Percentiles rank a stretch among this genome's conserved stretches.
Conservation (phyloP, 35 echinoderm and acorn worm genomes). For the Apostichopus californicus region DNA sequence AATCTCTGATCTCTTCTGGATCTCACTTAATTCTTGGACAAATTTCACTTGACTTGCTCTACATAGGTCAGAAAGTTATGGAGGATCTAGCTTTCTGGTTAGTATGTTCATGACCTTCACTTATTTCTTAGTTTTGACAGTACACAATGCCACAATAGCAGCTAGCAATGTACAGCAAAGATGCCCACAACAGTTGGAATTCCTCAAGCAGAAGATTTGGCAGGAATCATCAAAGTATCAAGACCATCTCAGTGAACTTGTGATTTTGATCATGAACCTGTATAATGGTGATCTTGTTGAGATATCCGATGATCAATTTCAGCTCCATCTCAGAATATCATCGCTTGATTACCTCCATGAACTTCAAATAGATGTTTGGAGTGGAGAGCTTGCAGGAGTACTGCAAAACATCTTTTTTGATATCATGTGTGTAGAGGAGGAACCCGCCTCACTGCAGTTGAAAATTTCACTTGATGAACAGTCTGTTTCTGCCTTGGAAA, state of each 20-base stretch:
- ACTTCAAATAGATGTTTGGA: not conserved
- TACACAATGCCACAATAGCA: not conserved
- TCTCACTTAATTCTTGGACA: too few relatives aligned
- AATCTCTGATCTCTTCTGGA: too few relatives aligned
- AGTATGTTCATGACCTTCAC: not conserved
- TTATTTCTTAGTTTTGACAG: not conserved
- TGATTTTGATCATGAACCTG: not conserved
- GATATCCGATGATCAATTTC: not conserved
- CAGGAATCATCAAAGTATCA: not conserved
- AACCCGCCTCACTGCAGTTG: not conserved
- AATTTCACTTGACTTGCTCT: too few relatives aligned
- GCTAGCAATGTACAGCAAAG: not conserved
- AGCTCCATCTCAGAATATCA: not conserved
- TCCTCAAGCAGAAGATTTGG: not conserved
- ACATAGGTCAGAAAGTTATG: too few relatives aligned
- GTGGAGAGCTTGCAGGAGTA: not conserved
- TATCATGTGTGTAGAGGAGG: not conserved
- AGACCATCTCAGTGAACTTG: not conserved
- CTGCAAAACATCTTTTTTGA: not conserved
- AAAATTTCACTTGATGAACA: not conserved
- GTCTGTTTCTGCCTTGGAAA: not conserved
- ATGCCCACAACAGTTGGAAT: not conserved
- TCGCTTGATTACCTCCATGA: not conserved
- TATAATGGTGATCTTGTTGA: not conserved
- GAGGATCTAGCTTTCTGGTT: too few relatives aligned